A percentile compares a stretch with the other conserved stretches of the same genome.
These are phyloP conservation scores for Bicyclus anynana DNA, from an alignment of 1,140 invertebrate genomes.

Conservation along the genomic window DNA sequence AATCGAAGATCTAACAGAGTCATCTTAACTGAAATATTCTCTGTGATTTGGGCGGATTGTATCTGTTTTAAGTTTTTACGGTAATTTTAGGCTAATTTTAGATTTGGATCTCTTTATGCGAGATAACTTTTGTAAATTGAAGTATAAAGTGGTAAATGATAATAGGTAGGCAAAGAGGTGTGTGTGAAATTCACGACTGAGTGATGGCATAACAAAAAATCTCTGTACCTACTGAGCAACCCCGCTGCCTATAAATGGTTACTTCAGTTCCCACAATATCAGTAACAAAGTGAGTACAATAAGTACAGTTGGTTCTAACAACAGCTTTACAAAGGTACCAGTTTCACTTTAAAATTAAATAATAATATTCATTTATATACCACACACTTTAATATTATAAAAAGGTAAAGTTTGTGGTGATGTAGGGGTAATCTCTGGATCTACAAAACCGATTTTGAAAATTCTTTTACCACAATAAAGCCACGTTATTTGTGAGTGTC, in stretches of 20 bases:
- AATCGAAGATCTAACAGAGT: background rate
- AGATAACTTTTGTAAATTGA: slow-evolving; percentile 33
- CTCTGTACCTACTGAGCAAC: slow-evolving; percentile 42
- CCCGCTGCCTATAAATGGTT: slow-evolving; percentile 55
- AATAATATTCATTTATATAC: no score
- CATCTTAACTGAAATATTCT: background rate
- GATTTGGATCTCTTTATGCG: slow-evolving; percentile 43
- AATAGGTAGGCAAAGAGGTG: slow-evolving; percentile 39
- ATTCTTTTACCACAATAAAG: no score
- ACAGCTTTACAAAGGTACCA: slow-evolving; percentile 5
- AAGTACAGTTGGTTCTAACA: slow-evolving; percentile 41
- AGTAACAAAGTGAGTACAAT: slow-evolving; percentile 54
- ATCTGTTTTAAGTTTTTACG: background rate
- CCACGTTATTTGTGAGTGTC: no score
- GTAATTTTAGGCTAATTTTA: slow-evolving; percentile 47
- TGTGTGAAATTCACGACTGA: slow-evolving; percentile 55
- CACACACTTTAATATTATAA: no score
- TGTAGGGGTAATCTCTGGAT: no score
- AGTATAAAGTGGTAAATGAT: slow-evolving; percentile 43
- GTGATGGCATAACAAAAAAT: slow-evolving; percentile 63
- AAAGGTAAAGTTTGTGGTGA: no score
- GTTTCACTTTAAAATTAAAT: no score
- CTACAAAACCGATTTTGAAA: no score
- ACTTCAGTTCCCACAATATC: slow-evolving; percentile 51
- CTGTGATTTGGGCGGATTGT: background rate